Evolutionary conservation across 2,797 vertebrate genomes (phyloP), one percentile per base, ranked within the genome.

Genomic region (Nyctibius grandis): DNA sequence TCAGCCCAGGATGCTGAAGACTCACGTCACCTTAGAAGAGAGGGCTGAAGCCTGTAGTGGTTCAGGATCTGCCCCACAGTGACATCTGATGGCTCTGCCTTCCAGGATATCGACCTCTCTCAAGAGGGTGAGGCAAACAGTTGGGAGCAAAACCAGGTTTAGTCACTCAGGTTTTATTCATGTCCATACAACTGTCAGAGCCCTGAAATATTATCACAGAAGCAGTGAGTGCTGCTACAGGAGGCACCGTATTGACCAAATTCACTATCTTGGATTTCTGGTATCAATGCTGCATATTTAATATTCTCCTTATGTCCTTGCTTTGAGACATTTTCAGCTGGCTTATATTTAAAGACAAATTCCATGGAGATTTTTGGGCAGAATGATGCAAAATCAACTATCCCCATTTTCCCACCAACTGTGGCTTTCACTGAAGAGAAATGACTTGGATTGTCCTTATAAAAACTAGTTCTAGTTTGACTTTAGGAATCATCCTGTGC

Each of bases 261-360:
- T 86, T 36, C n/a, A 28, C 31, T 34, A 1, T 18, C 34, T 51
- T 50, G 65, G 56, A 74, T 83, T 90, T 70, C 64, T 85, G 42
- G 40, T 69, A 56, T 40, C n/a, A 64, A 11, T 60, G 44, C 33
- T 60, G 23, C 28, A 14, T 40, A 36, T 33, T 70, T 92, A 64
- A 60, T 72, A 84, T 51, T 70, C 25, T 80, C 47, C 69, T 70
- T 59, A 28, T 31, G 33, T 0, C 3, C 48, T 88, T 85, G 48
- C 34, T 73, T 64, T 73, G 45, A 76, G 38, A 91, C 33, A 77
- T 80, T 91, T 91, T 83, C 47, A 73, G 29, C 16, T 33, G 11
- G 33, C 40, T 85, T 82, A 14, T 44, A 57, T 25, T 88, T 57
- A 65, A 74, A 86, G 47, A 70, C 31, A 84, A 77, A 82, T 85